A percentile compares a stretch with the other conserved stretches of the same genome.
phyloP scores from a whole-genome alignment of 2,888 invertebrate genomes.

The Drosophila imparisetae region DNA sequence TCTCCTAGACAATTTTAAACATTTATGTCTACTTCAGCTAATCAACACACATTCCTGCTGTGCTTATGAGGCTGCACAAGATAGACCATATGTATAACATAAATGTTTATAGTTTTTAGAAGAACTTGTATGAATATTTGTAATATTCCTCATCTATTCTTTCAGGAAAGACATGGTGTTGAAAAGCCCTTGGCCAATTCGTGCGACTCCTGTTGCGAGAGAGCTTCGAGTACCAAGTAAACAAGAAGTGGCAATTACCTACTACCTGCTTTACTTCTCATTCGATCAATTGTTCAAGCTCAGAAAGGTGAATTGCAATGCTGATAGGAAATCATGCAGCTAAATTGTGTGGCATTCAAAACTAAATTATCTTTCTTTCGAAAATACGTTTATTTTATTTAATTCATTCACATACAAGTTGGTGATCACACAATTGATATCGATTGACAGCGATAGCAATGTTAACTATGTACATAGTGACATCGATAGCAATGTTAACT shows the following conservation, averaged over 20 bases:
- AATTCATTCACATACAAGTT: no score
- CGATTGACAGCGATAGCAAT: no score
- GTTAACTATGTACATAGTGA: no score
- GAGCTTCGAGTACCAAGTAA: background rate
- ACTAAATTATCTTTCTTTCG: no score
- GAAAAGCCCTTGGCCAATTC: background rate
- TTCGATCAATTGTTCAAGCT: background rate
- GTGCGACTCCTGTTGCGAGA: background rate
- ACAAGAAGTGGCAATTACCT: background rate
- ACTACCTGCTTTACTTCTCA: background rate
- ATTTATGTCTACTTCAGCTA: slow-evolving; percentile 3
- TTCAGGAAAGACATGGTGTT: background rate
- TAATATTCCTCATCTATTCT: background rate
- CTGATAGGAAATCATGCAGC: background rate
- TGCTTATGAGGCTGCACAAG: background rate
- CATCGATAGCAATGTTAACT: no score
- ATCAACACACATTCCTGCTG: slow-evolving; percentile 12
- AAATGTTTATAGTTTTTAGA: background rate
- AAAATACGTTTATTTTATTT: no score
- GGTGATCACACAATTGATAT: no score
- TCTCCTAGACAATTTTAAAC: background rate
- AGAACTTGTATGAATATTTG: background rate
- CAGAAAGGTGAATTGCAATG: background rate
- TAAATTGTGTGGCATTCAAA: background rate
- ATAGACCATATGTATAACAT: background rate